A percentile compares a stretch with the other conserved stretches of the same genome.
phyloP scores from a whole-genome alignment of 2,113 vertebrate species.

The Ammodytes marinus region DNA sequence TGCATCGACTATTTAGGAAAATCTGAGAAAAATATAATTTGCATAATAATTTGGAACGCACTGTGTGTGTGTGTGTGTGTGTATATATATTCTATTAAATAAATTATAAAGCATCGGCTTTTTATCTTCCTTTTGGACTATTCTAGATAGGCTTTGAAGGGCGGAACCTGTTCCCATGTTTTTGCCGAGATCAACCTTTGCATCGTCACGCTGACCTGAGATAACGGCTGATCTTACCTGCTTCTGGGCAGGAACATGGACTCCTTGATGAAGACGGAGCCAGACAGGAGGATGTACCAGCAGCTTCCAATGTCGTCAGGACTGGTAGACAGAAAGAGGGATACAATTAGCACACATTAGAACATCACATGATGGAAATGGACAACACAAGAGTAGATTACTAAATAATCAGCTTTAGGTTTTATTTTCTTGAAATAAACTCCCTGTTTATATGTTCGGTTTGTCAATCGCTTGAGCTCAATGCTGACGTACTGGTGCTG shows the following conservation, averaged over 20 bases:
- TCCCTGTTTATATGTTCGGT: not conserved
- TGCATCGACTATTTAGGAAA: too few species aligned
- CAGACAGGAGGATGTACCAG: constrained; percentile 99
- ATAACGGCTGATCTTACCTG: constrained; percentile 88
- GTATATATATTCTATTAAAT: too few species aligned
- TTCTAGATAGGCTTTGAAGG: constrained; percentile 7
- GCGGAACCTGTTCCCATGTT: not conserved
- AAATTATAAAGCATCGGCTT: not conserved
- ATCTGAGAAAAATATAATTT: too few species aligned
- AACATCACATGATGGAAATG: not conserved
- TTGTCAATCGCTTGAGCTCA: not conserved
- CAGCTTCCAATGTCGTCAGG: constrained; percentile 97
- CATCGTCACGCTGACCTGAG: not conserved
- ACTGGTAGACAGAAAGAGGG: constrained; percentile 66
- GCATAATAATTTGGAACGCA: too few species aligned
- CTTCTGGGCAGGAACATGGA: constrained; percentile 99
- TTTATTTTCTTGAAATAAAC: not conserved
- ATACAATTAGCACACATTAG: not conserved
- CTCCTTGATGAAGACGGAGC: constrained; percentile 99
- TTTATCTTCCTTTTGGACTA: constrained; percentile 15
- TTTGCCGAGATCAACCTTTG: constrained; percentile 2
- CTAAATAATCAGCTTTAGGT: not conserved
- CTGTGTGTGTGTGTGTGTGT: too few species aligned
- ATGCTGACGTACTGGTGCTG: not conserved
- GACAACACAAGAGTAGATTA: too few species aligned